Conservation (phyloP, 2,113 vertebrate species). For the Microcebus tavaratra region DNA sequence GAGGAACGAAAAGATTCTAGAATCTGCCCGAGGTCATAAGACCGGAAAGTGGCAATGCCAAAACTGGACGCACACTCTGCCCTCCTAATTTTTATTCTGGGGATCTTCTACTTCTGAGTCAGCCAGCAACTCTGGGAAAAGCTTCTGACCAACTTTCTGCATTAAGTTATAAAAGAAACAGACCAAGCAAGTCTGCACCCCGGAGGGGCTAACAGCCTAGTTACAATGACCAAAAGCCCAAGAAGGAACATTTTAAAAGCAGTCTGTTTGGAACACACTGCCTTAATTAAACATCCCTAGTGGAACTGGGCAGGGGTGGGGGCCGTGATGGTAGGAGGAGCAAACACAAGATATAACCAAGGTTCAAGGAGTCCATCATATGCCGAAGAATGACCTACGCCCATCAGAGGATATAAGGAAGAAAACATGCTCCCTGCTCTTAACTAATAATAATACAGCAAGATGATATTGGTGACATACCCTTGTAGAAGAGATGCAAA, state of each 20-base stretch:
- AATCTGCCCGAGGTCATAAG: background rate
- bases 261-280: background rate
- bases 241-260: background rate
- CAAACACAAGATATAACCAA: background rate
- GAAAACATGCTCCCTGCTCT: background rate
- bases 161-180: conserved; percentile 50
- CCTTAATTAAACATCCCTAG: conserved; percentile 12
- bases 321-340: rapidly evolving
- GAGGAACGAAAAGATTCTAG: background rate
- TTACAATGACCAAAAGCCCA: background rate
- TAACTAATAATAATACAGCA: background rate
- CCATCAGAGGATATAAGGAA: background rate
- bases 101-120: background rate
- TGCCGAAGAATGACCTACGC: background rate
- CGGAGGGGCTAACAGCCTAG: background rate
- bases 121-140: conserved; percentile 56
- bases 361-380: background rate
- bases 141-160: conserved; percentile 35
- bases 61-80: background rate
- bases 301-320: background rate
- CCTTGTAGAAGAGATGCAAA: background rate
- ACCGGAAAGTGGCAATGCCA: background rate
- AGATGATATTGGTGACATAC: no score
- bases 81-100: conserved; percentile 70
- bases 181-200: background rate